Base-by-base conservation (phyloP, 2,797 vertebrate species). In the Cossypha caffra region DNA sequence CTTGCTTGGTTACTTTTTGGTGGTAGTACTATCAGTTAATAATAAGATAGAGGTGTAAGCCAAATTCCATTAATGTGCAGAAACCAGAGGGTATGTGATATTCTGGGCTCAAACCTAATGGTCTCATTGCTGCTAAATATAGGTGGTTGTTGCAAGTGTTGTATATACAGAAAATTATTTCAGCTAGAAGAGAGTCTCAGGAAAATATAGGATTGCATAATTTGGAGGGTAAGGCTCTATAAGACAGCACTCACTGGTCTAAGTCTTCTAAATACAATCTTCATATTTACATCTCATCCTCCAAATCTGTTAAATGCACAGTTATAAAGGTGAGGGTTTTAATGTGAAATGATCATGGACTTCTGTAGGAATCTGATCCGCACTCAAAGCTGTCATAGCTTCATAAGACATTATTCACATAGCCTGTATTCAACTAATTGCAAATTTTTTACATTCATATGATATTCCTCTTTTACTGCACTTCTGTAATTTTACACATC, bases 231-330 rank as follows among this genome's bases (percentile, higher is more conserved):
- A 35, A 54, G 62, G n/a, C 19, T 74, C 16, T 67, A 16, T 42
- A 48, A 31, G 37, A 38, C 51, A 66, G 35, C 16, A 54, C 26
- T 43, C 0, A 0, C 19, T 3, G 2, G 13, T 63, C 10, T 50
- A 13, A 54, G 13, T 73, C 71, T 68, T 68, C 45, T 42, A 52
- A 67, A 55, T 10, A 23, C 18, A 59, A 10, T 50, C n/a, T 69
- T 20, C 4, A 7, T 87, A 29, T 33, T 75, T 89, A n/a, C 54
- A 24, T 19, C 20, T 79, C 63, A 50, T 79, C 29, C 28, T 87
- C 26, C 29, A 85, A 38, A 68, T 38, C 37, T 61, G 13, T 40
- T 50, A 42, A 64, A 29, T 0, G 1, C n/a, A 33, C 14, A 14
- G 26, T 23, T 38, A 11, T n/a, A 58, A 57, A 69, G 24, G 69